Evolutionary conservation across 1,140 invertebrate genomes (phyloP), one percentile per base, ranked within the genome.

Genomic region (Drosophila pseudoobscura): DNA sequence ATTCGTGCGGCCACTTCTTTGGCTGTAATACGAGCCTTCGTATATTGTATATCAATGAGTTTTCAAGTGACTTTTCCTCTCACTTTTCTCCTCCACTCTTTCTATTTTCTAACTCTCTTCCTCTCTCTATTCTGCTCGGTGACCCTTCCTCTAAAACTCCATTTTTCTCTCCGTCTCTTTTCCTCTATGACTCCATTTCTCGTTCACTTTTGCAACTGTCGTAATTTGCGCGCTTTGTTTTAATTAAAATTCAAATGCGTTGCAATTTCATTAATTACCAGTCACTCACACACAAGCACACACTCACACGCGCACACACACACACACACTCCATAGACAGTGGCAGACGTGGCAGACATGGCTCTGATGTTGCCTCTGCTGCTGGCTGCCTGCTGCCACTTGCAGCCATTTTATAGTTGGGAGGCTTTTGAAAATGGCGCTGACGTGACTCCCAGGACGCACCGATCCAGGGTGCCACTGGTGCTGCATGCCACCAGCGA

Each of bases 191-290:
- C 11, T 13, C 35, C 35, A 5, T 13, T 39, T 13, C 35, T 39
- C 35, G 11, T 13, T 13, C 35, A 39, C 35, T 39, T 55, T 77
- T 15, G 47, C 41, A 54, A 31, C 51, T 69, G 68, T 74, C 58
- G 85, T 85, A 85, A 76, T 85, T 85, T 89, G 85, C 58, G 75
- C 78, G 85, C 85, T 85, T 82, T 75, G 80, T 85, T 85, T 89
- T 89, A 89, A 89, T 89, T 89, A 89, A 89, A 89, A 89, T 89
- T 89, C 85, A 89, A 89, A 89, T 89, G 71, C 80, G 85, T 73
- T 79, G 78, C 80, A 89, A 82, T 89, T 89, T 89, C 85, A 89
- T 89, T 89, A 89, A 89, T 89, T 89, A 89, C 80, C 84, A 89
- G 73, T 64, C 71, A 64, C 59, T 60, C 49, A 44, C 55, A 59